phyloP scores from a whole-genome alignment of 2,888 invertebrate species.

The Xestia xanthographa region DNA sequence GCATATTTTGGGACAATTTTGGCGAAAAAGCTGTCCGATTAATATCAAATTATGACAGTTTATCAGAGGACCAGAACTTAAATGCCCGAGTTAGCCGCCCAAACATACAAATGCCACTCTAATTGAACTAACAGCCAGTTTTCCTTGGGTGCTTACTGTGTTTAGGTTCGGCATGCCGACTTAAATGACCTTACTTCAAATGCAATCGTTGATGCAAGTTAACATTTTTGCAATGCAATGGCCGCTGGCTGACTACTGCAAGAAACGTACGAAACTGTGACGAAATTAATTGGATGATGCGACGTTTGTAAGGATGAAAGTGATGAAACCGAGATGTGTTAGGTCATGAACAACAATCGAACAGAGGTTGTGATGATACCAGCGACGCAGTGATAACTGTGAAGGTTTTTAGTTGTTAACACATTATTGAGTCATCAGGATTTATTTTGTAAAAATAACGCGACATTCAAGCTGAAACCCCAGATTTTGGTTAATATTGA shows the following conservation, averaged over 20 bases:
- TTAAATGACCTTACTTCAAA: conserved; percentile 72
- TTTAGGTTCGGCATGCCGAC: conserved; percentile 66
- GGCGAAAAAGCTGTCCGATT: background rate
- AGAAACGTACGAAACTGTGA: conserved; percentile 66
- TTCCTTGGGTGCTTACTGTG: conserved; percentile 69
- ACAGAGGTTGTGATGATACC: conserved; percentile 7
- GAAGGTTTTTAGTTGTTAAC: background rate
- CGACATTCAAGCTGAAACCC: background rate
- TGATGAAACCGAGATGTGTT: conserved; percentile 20
- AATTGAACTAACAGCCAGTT: conserved; percentile 68
- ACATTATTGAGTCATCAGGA: background rate
- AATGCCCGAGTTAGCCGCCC: conserved; percentile 61
- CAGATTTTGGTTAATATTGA: background rate
- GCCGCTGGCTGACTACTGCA: conserved; percentile 53
- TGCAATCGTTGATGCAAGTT: conserved; percentile 72
- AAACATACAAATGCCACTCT: conserved; percentile 74
- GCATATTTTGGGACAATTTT: background rate
- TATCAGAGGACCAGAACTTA: conserved; percentile 1
- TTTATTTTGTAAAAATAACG: background rate
- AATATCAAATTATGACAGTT: background rate
- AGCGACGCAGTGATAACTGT: background rate
- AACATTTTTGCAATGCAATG: conserved; percentile 68
- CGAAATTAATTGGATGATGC: conserved; percentile 63
- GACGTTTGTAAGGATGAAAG: conserved; percentile 45
- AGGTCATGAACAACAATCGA: conserved; percentile 24